Base-by-base conservation (phyloP, 2,113 vertebrate species). In the Xyliphius kryptos region DNA sequence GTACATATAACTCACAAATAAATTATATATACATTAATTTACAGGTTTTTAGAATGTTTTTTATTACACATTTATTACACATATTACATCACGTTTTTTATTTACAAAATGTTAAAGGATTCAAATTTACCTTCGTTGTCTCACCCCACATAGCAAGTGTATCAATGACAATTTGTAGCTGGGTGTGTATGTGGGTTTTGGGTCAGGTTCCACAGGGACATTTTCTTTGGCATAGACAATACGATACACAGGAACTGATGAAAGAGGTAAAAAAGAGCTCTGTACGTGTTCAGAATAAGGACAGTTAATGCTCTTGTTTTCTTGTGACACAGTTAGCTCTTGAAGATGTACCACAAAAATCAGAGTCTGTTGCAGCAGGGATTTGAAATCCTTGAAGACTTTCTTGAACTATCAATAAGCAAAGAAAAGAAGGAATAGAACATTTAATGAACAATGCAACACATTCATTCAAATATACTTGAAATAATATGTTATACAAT, bases 301-400 rank as follows among this genome's bases (percentile, higher is more conserved):
- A 5, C 32, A 54, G 6, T 0, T 6, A 2, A 0, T 14, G 37
- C 37, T 41, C 12, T 3, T 44, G 5, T 50, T 19, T 9, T 66
- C 47, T 47, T 65, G 58, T 14, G 38, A 49, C 38, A 16, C 70
- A 13, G 52, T 52, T 2, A 87, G 79, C 0, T 85, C 87, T 56
- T 79, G 66, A 57, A 89, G 74, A 74, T 88, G 87, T 17, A 79
- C 73, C 67, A 76, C 80, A 66, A 88, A 87, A n/a, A 80, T 85
- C 1, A 71, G 56, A 21, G 66, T 81, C 74, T 87, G 83, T 40
- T 85, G 83, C 10, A 82, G 77, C 78, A 87, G 17, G n/a, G 77
- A 79, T 26, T 66, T 38, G 56, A 84, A 85, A 61, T 60, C 76
- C 69, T 83, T 77, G 62, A 76, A 79, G 55, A 83, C 80, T 56